Conservation (phyloP, 2,888 invertebrate species). For the Bhutanitis thaidina region DNA sequence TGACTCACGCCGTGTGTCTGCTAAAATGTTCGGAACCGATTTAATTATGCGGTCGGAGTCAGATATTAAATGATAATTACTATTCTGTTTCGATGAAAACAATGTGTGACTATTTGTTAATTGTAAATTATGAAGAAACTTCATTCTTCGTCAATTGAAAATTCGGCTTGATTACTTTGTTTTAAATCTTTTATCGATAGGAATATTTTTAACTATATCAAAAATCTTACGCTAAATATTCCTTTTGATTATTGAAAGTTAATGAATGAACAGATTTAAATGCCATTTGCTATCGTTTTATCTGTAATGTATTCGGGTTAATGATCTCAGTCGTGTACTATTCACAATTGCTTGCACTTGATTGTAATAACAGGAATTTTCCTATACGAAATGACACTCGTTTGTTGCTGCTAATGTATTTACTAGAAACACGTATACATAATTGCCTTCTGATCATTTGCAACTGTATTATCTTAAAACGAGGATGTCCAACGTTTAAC, state of each 20-base stretch:
- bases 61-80: slow-evolving; percentile 1
- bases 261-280: slow-evolving; percentile 57
- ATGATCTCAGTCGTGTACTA: slow-evolving; percentile 44
- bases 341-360: slow-evolving; percentile 46
- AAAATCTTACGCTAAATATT: slow-evolving; percentile 63
- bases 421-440: slow-evolving; percentile 42
- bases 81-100: neutral
- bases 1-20: slow-evolving; percentile 12
- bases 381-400: slow-evolving; percentile 60
- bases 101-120: too few relatives aligned
- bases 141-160: too few relatives aligned
- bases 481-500: slow-evolving; percentile 8
- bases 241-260: slow-evolving; percentile 53
- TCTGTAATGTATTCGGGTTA: slow-evolving; percentile 59
- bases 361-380: slow-evolving; percentile 69
- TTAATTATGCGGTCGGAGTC: slow-evolving; percentile 6
- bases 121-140: too few relatives aligned
- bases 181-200: slow-evolving; percentile 20
- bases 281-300: slow-evolving; percentile 57
- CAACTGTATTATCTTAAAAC: slow-evolving; percentile 29
- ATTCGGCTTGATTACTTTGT: slow-evolving; percentile 1
- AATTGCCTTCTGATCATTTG: slow-evolving; percentile 39
- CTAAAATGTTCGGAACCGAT: neutral
- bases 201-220: slow-evolving; percentile 46
- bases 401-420: slow-evolving; percentile 34